Evolutionary conservation across 2,888 invertebrate species (phyloP), one percentile per base, ranked within the genome.

Genomic region (Tachina grossa): DNA sequence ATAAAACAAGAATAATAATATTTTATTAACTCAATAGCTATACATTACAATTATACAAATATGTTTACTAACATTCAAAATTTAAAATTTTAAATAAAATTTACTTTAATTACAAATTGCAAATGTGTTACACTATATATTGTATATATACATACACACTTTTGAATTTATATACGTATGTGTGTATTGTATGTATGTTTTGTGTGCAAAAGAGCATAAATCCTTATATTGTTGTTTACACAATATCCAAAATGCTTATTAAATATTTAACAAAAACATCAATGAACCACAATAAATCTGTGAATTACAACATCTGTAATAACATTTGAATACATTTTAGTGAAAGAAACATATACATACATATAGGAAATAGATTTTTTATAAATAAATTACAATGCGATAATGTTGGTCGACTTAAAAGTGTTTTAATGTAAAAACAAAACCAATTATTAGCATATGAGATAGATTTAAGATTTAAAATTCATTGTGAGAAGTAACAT

Each of bases 221-320:
- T 84, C 75, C 79, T 84, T 76, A 76, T 80, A 68, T 72, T 66
- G 65, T 76, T 59, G 84, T 80, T 72, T 66, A 72, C 76, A 81
- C 80, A 31, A 31, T 84, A 81, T 74, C 16, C 71, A 80, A 84
- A n/a, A 80, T 72, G 77, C 61, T 74, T 81, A 80, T 84, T 84
- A 84, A 84, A 84, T 81, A 81, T 84, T 84, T 81, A 84, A 77
- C 66, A 80, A 74, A 59, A 81, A 74, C 72, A 84, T 81, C 84
- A 84, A 68, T 79, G 80, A 81, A 77, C 77, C 80, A 77, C 72
- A 81, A 84, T 72, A 84, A 84, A 84, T 84, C 81, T 84, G 84
- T 81, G 84, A 84, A 84, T 81, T 77, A 84, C 84, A 84, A 68
- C 84, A 84, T 84, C 84, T 84, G 84, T 77, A 84, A 84, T 81